Percentiles rank a stretch among this genome's conserved stretches.
Evolutionary conservation across 2,888 invertebrate species (phyloP).

Genomic region (Cephus pygmeus): DNA sequence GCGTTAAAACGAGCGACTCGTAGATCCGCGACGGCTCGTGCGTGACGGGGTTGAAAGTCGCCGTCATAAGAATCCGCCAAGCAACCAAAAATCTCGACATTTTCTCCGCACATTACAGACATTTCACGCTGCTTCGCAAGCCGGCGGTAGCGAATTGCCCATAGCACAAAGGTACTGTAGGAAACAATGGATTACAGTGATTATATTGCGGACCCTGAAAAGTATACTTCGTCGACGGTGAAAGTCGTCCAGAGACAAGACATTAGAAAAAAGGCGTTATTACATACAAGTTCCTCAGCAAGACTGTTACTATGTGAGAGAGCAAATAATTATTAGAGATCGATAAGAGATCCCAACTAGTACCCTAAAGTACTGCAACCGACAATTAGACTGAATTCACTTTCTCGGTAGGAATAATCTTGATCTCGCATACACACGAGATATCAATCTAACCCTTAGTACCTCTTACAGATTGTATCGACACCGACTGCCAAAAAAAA

Average conservation of each 20-base stretch:
- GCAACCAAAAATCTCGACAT: neutral
- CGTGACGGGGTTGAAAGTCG: neutral
- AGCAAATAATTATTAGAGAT: neutral
- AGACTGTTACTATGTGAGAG: neutral
- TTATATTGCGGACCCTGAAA: neutral
- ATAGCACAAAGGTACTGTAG: neutral
- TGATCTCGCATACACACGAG: neutral
- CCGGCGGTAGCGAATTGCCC: neutral
- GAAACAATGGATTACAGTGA: neutral
- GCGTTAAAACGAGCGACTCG: neutral
- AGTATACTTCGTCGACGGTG: neutral
- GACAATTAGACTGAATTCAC: neutral
- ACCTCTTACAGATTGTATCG: neutral
- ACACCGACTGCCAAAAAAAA: neutral
- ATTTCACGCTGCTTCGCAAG: neutral
- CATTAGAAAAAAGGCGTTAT: neutral
- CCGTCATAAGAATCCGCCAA: neutral
- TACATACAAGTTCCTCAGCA: neutral
- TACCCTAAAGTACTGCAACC: slow-evolving; percentile 23
- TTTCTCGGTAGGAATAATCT: neutral
- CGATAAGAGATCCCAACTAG: slow-evolving; percentile 5
- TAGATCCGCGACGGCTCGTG: neutral
- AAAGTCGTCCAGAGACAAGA: neutral
- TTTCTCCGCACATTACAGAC: neutral
- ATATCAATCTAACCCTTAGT: neutral